These are phyloP conservation scores for Anser brachyrhynchus DNA, from an alignment of 2,113 vertebrate genomes.

Conservation along the genomic window DNA sequence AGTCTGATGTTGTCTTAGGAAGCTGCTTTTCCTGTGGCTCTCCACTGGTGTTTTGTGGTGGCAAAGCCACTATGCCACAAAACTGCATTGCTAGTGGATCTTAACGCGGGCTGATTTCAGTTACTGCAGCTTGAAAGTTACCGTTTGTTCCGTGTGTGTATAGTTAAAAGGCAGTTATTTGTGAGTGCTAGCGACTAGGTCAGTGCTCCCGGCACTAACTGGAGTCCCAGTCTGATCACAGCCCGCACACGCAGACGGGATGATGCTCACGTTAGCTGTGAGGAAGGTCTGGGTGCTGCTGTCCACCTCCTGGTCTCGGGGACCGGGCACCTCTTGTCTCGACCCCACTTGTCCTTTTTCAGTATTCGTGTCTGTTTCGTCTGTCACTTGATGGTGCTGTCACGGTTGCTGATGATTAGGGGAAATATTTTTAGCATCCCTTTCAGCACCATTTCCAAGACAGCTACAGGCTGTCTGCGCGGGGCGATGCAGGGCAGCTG, in stretches of 20 bases:
- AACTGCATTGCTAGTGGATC: not conserved
- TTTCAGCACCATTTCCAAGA: not conserved
- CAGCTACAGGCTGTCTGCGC: not conserved
- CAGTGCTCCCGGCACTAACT: not conserved
- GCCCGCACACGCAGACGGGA: rapidly evolving
- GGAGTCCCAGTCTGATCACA: not conserved
- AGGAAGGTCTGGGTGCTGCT: not conserved
- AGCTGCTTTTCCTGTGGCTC: not conserved
- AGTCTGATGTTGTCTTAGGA: rapidly evolving
- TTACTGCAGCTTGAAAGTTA: not conserved
- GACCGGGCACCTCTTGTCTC: not conserved
- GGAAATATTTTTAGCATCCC: not conserved
- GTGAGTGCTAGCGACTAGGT: not conserved
- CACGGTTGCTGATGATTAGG: rapidly evolving
- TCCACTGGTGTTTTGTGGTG: no score
- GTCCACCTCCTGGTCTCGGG: rapidly evolving
- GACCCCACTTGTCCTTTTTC: not conserved
- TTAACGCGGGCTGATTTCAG: not conserved
- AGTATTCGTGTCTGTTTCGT: not conserved
- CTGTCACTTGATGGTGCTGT: not conserved
- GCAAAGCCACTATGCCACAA: not conserved
- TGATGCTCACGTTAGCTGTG: rapidly evolving
- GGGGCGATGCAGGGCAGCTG: rapidly evolving
- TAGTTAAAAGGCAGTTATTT: not conserved
- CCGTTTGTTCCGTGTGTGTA: rapidly evolving